These are phyloP conservation scores for Thereuonema tuberculata DNA, from an alignment of 1,140 invertebrate genomes.

Conservation along the genomic window DNA sequence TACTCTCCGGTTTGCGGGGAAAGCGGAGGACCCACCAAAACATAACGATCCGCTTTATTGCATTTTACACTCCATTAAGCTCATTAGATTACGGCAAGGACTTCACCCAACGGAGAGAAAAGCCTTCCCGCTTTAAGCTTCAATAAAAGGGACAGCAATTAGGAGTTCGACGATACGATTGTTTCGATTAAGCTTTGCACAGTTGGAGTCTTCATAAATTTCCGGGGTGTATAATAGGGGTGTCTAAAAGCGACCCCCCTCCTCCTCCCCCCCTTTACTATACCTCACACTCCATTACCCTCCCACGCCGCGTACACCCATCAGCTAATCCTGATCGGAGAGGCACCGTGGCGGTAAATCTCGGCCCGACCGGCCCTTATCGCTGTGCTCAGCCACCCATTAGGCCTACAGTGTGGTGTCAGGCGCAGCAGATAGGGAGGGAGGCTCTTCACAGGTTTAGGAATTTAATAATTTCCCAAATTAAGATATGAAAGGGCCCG, in stretches of 20 bases:
- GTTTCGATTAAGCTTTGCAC: too few relatives aligned
- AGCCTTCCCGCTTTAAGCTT: too few relatives aligned
- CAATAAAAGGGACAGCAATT: too few relatives aligned
- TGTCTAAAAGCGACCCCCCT: background rate
- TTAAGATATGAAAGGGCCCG: conserved; percentile 6
- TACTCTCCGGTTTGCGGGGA: background rate
- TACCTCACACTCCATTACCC: background rate
- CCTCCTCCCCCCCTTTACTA: background rate
- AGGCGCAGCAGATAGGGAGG: background rate
- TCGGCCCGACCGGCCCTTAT: background rate
- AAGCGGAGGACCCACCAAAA: background rate
- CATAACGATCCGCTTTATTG: background rate
- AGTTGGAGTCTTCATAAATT: too few relatives aligned
- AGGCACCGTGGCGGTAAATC: background rate
- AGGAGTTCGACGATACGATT: too few relatives aligned
- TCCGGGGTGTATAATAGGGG: too few relatives aligned
- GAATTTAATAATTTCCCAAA: conserved; percentile 10
- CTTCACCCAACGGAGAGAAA: too few relatives aligned
- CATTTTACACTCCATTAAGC: conserved; percentile 1
- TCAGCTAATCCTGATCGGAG: background rate
- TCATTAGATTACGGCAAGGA: background rate
- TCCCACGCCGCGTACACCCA: too few relatives aligned
- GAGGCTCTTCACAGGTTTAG: conserved; percentile 2
- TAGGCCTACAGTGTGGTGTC: background rate
- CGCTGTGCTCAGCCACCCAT: background rate